Percentiles rank a stretch among this genome's conserved stretches.
Evolutionary conservation across 2,888 invertebrate species (phyloP).

Genomic region (Pterobdella sp.): DNA sequence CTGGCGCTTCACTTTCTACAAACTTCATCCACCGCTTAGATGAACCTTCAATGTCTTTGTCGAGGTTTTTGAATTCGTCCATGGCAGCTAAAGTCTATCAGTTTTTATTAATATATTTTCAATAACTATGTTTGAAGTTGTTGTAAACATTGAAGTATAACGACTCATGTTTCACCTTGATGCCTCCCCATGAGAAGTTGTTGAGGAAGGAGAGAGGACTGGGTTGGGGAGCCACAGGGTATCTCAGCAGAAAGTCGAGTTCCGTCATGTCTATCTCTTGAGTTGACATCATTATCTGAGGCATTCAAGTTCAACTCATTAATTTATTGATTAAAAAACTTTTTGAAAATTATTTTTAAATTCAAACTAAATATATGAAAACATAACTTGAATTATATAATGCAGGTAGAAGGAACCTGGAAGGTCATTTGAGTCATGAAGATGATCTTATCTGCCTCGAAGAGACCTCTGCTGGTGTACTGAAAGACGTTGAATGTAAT

Average conservation of each 20-base stretch:
- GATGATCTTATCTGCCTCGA: conserved; percentile 91
- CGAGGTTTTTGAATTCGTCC: conserved; percentile 82
- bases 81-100: conserved; percentile 66
- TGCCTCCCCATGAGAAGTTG: conserved; percentile 86
- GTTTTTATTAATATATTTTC: neutral
- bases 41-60: conserved; percentile 87
- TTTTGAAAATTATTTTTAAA: neutral
- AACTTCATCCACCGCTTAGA: conserved; percentile 93
- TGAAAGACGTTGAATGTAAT: conserved; percentile 89
- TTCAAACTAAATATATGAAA: conserved; percentile 22
- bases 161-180: conserved; percentile 57
- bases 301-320: neutral
- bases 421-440: conserved; percentile 94
- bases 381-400: neutral
- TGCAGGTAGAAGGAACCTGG: conserved; percentile 59
- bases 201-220: conserved; percentile 90
- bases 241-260: conserved; percentile 81
- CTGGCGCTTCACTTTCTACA: conserved; percentile 86
- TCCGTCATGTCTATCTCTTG: conserved; percentile 77
- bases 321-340: neutral
- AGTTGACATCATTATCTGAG: conserved; percentile 72
- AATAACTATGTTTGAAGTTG: too few relatives aligned
- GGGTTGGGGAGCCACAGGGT: conserved; percentile 81
- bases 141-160: too few relatives aligned
- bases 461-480: conserved; percentile 85